These are phyloP conservation scores for Drosophila bocqueti DNA, from an alignment of 1,140 invertebrate genomes.

Conservation along the genomic window DNA sequence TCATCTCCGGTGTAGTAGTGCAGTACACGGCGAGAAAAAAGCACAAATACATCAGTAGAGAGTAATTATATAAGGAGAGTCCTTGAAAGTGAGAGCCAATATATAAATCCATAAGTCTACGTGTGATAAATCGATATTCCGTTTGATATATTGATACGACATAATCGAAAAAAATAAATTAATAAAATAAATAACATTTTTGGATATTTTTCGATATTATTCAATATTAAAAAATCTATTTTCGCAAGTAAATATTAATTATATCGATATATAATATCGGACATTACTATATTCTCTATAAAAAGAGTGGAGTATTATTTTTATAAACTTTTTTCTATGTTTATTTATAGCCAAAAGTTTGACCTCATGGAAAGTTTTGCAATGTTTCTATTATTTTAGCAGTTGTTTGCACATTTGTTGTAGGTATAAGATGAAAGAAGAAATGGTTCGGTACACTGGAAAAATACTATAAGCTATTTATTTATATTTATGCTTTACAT, in stretches of 20 bases:
- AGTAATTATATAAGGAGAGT: no score
- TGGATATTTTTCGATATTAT: no score
- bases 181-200: no score
- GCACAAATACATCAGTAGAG: no score
- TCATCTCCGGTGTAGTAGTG: conserved; percentile 43
- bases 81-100: no score
- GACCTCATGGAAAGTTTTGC: conserved; percentile 12
- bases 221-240: no score
- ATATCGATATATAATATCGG: no score
- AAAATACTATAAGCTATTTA: neutral
- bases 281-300: neutral
- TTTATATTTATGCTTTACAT: neutral
- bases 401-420: neutral
- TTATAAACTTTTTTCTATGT: neutral
- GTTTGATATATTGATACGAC: no score
- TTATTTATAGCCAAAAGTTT: neutral
- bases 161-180: no score
- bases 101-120: no score
- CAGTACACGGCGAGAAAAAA: conserved; percentile 4
- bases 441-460: neutral
- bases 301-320: neutral
- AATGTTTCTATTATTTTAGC: neutral
- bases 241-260: no score
- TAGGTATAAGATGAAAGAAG: neutral
- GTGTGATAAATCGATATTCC: no score